Percentiles rank a stretch among this genome's conserved stretches.
phyloP scores from a whole-genome alignment of 2,797 vertebrate species.

The Sternotherus odoratus region DNA sequence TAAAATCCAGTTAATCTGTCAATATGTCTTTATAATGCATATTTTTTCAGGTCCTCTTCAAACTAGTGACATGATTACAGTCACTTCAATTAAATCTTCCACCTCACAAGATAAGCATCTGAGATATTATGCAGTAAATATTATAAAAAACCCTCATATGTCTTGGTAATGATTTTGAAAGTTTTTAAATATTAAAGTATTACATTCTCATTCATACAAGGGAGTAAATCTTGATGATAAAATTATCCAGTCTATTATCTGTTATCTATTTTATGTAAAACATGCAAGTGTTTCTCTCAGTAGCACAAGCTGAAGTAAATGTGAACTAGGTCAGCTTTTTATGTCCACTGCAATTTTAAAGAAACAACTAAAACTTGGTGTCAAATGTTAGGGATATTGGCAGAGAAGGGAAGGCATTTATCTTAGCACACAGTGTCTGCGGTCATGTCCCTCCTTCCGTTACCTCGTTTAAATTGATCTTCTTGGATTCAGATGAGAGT shows the following conservation, averaged over 20 bases:
- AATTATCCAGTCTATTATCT: conserved; percentile 48
- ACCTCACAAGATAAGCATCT: background rate
- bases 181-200: conserved; percentile 25
- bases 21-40: conserved; percentile 50
- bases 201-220: background rate
- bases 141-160: background rate
- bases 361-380: background rate
- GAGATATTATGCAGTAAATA: background rate
- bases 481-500: background rate
- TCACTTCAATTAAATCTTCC: conserved; percentile 20
- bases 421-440: background rate
- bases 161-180: conserved; percentile 15
- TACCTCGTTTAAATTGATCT: background rate
- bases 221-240: background rate
- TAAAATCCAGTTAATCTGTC: conserved; percentile 44
- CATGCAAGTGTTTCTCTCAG: background rate
- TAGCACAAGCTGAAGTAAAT: background rate
- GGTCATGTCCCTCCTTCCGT: background rate
- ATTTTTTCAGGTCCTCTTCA: background rate
- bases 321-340: conserved; percentile 5
- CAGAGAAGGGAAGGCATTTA: background rate
- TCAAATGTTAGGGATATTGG: background rate
- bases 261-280: conserved; percentile 26
- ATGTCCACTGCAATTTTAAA: background rate
- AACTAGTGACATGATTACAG: conserved; percentile 33